Conservation (phyloP, 2,113 vertebrate species). For the Sebastes schlegelii region DNA sequence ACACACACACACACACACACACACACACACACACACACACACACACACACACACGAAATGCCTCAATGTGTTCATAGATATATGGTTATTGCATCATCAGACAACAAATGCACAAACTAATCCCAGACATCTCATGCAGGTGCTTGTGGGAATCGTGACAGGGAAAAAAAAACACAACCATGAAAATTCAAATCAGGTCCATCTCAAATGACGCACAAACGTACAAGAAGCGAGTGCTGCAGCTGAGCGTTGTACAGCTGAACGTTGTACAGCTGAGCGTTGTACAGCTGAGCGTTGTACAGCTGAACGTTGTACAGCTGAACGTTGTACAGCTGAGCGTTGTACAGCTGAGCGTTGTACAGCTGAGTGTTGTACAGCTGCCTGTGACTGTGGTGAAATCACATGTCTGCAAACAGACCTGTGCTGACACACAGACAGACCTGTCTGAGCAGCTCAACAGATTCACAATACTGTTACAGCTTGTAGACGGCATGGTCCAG, state of each 20-base stretch:
- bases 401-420: conserved; percentile 11
- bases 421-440: background rate
- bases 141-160: conserved; percentile 42
- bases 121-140: conserved; percentile 37
- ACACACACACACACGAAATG: background rate
- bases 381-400: conserved; percentile 11
- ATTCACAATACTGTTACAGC: background rate
- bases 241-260: background rate
- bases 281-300: too few species aligned
- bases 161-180: conserved; percentile 21
- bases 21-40: background rate
- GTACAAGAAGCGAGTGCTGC: conserved; percentile 12
- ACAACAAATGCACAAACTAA: conserved; percentile 41
- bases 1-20: background rate
- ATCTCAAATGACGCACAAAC: conserved; percentile 59
- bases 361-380: background rate
- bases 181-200: conserved; percentile 72
- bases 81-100: background rate
- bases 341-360: too few species aligned
- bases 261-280: too few species aligned
- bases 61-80: background rate
- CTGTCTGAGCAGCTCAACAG: background rate
- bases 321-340: too few species aligned
- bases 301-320: too few species aligned
- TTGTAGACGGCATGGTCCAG: background rate